Evolutionary conservation across 2,797 vertebrate genomes (phyloP).

Genomic region (Ambastaia sidthimunki): DNA sequence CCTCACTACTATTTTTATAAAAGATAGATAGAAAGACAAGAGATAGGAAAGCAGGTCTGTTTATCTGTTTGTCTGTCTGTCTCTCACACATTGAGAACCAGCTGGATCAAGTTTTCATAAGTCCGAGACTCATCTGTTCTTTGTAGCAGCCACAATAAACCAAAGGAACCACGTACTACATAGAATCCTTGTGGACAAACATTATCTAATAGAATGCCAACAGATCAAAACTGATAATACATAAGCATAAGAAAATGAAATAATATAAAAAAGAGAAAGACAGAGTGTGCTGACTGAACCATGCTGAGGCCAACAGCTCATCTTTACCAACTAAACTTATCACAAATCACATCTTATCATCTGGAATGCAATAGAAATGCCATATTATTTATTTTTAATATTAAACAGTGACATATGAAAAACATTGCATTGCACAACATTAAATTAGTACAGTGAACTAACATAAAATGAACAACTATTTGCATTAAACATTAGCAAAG

Average conservation of each 20-base stretch:
- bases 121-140: slow-evolving; percentile 75
- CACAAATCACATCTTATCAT: not conserved
- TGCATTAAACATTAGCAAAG: too few relatives aligned
- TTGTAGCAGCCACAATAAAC: slow-evolving; percentile 76
- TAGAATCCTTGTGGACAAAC: slow-evolving; percentile 81
- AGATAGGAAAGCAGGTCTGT: slow-evolving; percentile 28
- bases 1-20: slow-evolving; percentile 70
- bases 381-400: not conserved
- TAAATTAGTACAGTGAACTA: too few relatives aligned
- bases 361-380: not conserved
- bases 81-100: slow-evolving; percentile 68
- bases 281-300: not conserved
- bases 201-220: too few relatives aligned
- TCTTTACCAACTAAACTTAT: not conserved
- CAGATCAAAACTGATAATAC: slow-evolving; percentile 57
- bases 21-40: slow-evolving; percentile 55
- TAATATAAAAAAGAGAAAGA: not conserved
- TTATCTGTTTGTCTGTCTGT: slow-evolving; percentile 66
- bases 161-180: slow-evolving; percentile 81
- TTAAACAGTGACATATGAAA: not conserved
- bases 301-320: not conserved
- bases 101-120: slow-evolving; percentile 77
- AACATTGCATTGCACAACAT: too few relatives aligned
- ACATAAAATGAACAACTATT: not conserved
- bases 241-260: slow-evolving; percentile 21